Evolutionary conservation across 2,888 invertebrate genomes (phyloP).

Genomic region (Coleophora deauratella): DNA sequence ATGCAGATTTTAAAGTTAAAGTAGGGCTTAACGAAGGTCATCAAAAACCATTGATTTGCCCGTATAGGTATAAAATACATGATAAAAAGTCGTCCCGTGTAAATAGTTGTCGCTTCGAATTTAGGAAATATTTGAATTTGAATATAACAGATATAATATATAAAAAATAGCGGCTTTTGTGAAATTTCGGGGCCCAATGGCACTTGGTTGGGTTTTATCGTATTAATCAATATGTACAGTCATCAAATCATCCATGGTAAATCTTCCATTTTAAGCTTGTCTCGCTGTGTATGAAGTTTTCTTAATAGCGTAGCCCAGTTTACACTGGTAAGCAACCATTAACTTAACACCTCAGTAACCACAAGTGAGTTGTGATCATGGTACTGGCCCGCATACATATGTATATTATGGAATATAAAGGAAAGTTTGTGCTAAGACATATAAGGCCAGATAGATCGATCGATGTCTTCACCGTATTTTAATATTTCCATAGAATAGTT

Average conservation of each 20-base stretch:
- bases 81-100: conserved; percentile 17
- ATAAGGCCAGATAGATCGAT: conserved; percentile 57
- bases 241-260: too few species aligned
- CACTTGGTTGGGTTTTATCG: too few species aligned
- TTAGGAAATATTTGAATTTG: conserved; percentile 16
- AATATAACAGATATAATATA: conserved; percentile 21
- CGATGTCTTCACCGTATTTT: conserved; percentile 66
- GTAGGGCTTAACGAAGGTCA: too few species aligned
- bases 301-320: too few species aligned
- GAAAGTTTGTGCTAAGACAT: conserved; percentile 46
- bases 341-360: too few species aligned
- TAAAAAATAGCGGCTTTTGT: conserved; percentile 47
- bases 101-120: conserved; percentile 31
- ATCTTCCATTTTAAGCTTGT: too few species aligned
- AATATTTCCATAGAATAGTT: conserved; percentile 59
- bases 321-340: too few species aligned
- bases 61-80: conserved; percentile 18
- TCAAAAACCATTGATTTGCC: too few species aligned
- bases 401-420: conserved; percentile 48
- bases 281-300: too few species aligned
- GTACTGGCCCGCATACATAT: conserved; percentile 7
- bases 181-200: conserved; percentile 26
- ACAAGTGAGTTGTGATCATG: background rate
- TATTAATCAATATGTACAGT: too few species aligned
- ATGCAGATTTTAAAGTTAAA: too few species aligned